Percentiles rank a stretch among this genome's conserved stretches.
These are phyloP conservation scores for Lathamus discolor DNA, from an alignment of 2,113 vertebrate genomes.

Conservation along the genomic window DNA sequence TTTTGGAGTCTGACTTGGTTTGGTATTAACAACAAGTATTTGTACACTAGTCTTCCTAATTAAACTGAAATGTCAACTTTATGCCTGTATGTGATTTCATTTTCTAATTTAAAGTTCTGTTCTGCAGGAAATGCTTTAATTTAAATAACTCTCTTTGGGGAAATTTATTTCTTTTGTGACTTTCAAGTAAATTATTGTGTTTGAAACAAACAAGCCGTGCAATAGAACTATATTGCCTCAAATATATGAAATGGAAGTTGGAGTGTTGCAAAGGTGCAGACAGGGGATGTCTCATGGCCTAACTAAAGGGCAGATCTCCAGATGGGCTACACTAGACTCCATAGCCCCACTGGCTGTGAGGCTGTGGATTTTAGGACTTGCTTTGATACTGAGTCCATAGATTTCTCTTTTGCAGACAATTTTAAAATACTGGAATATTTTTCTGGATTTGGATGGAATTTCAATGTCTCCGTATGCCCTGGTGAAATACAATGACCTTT, in stretches of 20 bases:
- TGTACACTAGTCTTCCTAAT: slow-evolving; percentile 71
- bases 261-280: background rate
- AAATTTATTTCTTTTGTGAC: slow-evolving; percentile 34
- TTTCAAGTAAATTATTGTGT: slow-evolving; percentile 42
- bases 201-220: background rate
- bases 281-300: background rate
- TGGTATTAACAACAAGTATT: slow-evolving; percentile 70
- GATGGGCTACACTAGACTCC: background rate
- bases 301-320: background rate
- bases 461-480: background rate
- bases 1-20: slow-evolving; percentile 59
- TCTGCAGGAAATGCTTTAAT: slow-evolving; percentile 51
- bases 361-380: background rate
- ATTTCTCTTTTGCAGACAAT: background rate
- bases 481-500: background rate
- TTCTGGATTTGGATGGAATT: background rate
- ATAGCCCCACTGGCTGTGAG: background rate
- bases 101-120: slow-evolving; percentile 60
- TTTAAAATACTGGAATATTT: background rate
- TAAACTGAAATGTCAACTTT: slow-evolving; percentile 77
- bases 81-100: slow-evolving; percentile 22
- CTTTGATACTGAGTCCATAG: background rate
- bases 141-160: slow-evolving; percentile 38
- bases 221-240: background rate
- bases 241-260: background rate